These are phyloP conservation scores for Spheniscus mendiculus DNA, from an alignment of 2,113 vertebrate species.

Conservation along the genomic window DNA sequence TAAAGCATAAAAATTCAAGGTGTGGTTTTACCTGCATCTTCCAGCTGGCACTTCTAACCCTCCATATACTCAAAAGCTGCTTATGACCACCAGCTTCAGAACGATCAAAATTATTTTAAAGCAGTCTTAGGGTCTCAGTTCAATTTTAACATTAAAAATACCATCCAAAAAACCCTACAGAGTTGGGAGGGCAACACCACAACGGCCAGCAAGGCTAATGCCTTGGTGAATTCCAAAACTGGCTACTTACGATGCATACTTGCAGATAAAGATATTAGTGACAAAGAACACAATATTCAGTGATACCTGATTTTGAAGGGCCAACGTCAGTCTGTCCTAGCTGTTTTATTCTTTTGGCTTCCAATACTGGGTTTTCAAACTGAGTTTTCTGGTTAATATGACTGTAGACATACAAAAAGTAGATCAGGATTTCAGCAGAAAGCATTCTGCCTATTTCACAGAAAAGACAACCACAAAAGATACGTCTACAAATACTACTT, in stretches of 20 bases:
- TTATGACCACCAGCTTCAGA: not conserved
- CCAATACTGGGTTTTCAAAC: conserved; percentile 97
- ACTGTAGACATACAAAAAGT: conserved; percentile 71
- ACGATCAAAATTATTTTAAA: not conserved
- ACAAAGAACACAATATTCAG: not conserved
- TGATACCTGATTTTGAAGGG: conserved; percentile 74
- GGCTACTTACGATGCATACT: not conserved
- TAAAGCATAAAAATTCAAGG: not conserved
- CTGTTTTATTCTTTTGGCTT: conserved; percentile 91
- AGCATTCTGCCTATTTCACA: not conserved
- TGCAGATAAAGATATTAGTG: not conserved
- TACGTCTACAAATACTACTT: not conserved
- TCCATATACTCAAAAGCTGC: not conserved
- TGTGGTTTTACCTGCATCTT: not conserved
- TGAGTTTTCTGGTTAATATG: conserved; percentile 99
- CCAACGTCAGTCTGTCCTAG: conserved; percentile 72
- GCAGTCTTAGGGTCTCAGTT: not conserved
- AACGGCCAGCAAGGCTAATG: not conserved
- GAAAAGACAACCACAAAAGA: not conserved
- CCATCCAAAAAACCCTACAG: not conserved
- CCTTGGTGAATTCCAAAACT: not conserved
- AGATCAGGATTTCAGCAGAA: conserved; percentile 19
- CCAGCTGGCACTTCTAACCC: not conserved
- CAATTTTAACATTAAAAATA: not conserved
- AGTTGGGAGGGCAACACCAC: not conserved